A percentile compares a stretch with the other conserved stretches of the same genome.
phyloP scores from a whole-genome alignment of 2,797 vertebrate species.

The Picus viridis region DNA sequence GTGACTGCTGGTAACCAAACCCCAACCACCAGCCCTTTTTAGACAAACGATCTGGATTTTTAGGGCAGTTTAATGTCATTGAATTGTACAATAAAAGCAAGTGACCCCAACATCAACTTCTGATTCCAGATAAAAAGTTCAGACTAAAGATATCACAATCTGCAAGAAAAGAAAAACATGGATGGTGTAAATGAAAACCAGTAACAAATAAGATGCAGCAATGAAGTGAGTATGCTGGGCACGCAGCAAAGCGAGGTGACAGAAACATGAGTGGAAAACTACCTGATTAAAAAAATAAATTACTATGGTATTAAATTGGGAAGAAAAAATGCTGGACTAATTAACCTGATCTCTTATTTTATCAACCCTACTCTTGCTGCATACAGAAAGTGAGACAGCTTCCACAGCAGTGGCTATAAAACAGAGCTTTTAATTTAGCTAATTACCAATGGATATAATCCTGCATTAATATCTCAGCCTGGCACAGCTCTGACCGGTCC shows the following conservation, averaged over 20 bases:
- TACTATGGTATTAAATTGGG: neutral
- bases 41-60: slow-evolving; percentile 72
- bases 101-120: slow-evolving; percentile 90
- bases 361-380: neutral
- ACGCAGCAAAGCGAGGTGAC: slow-evolving; percentile 22
- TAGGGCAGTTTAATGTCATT: slow-evolving; percentile 77
- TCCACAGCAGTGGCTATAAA: neutral
- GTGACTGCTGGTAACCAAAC: slow-evolving; percentile 74
- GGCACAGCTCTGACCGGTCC: neutral
- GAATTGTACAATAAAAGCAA: slow-evolving; percentile 79
- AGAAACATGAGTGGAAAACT: neutral
- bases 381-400: neutral
- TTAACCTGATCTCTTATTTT: neutral
- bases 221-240: slow-evolving; percentile 43
- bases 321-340: neutral
- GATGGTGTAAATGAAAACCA: slow-evolving; percentile 86
- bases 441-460: neutral
- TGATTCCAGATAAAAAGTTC: slow-evolving; percentile 90
- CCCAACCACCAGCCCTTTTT: slow-evolving; percentile 40
- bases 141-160: slow-evolving; percentile 96
- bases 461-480: neutral
- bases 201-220: slow-evolving; percentile 71
- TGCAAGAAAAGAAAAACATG: slow-evolving; percentile 91
- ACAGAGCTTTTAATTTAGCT: neutral
- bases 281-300: neutral